Evolutionary conservation across 2,888 invertebrate species (phyloP), one percentile per base, ranked within the genome.

Genomic region (Meliscaeva auricollis): DNA sequence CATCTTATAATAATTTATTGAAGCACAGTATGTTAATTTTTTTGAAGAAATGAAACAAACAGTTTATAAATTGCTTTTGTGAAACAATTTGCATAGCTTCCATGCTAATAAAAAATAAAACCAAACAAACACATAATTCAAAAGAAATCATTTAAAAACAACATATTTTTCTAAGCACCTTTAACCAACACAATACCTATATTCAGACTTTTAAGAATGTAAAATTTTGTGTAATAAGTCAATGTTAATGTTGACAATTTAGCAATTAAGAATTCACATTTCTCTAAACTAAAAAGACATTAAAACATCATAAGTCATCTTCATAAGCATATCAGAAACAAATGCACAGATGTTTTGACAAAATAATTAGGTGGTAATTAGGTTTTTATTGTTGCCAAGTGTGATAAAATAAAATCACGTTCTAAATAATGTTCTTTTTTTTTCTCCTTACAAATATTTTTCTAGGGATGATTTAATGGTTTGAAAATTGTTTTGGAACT

Each of bases 261-360:
- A 35, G 17, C 35, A 58, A 58, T 58, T 38, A 20, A 35, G 58
- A 38, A 20, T 35, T 58, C 20, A 17, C 58, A 58, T 58, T 35
- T 58, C 20, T 58, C 58, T 38, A 58, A 58, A 58, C 58, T 58
- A 58, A 58, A 58, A 58, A 58, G 20, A 38, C 58, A 35, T 58
- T 58, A 58, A 58, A 35, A 58, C 6, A 58, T 17, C 32, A 58
- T 38, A 20, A 56, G 26, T 26, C 17, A n/a, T n/a, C n/a, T n/a
- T n/a, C 26, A 26, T 26, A 26, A 26, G 2, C 26, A 26, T 26
- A 26, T 26, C n/a, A 9, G 13, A 32, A 56, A 38, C 11, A 32
- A 60, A 9, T 41, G 20, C 22, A n/a, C 60, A 60, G 60, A 41
- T 60, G 60, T 60, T 44, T 58, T 32, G 17, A 41, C 8, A 15